Evolutionary conservation across 2,888 invertebrate genomes (phyloP).

Genomic region (Isoperla grammatica): DNA sequence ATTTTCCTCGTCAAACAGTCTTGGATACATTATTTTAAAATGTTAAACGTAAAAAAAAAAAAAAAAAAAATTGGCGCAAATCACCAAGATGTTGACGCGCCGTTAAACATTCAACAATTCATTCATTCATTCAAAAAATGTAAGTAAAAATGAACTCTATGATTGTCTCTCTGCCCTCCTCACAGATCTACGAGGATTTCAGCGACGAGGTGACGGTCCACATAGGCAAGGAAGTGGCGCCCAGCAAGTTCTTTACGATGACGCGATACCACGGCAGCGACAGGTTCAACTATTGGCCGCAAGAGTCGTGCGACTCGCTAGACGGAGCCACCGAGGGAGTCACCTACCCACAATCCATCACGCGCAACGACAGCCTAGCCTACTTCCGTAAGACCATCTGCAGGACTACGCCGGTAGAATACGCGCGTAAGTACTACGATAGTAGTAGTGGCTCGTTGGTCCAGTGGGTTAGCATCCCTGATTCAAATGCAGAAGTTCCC

Average conservation of each 20-base stretch:
- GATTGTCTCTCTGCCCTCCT: too few relatives aligned
- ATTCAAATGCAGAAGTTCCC: too few relatives aligned
- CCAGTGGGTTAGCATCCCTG: too few relatives aligned
- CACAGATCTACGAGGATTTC: conserved; percentile 58
- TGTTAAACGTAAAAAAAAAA: too few relatives aligned
- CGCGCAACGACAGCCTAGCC: conserved; percentile 50
- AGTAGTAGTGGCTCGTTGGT: too few relatives aligned
- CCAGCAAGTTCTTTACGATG: conserved; percentile 56
- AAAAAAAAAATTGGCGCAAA: too few relatives aligned
- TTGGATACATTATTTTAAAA: too few relatives aligned
- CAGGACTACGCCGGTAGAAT: conserved; percentile 53
- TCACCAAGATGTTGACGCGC: too few relatives aligned
- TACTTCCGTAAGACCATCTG: conserved; percentile 67
- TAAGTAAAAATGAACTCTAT: too few relatives aligned
- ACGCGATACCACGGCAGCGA: conserved; percentile 53
- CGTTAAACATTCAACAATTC: too few relatives aligned
- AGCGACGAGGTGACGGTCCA: conserved; percentile 57
- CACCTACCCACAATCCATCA: conserved; percentile 51
- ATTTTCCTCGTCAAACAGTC: too few relatives aligned
- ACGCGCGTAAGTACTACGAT: conserved; percentile 49
- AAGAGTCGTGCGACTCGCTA: conserved; percentile 54
- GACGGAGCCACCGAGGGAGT: conserved; percentile 63
- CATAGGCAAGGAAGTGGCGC: conserved; percentile 51
- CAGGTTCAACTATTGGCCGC: conserved; percentile 52
- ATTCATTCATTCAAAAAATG: too few relatives aligned